Evolutionary conservation across 2,888 invertebrate genomes (phyloP).

Genomic region (Oeneis ivallda): DNA sequence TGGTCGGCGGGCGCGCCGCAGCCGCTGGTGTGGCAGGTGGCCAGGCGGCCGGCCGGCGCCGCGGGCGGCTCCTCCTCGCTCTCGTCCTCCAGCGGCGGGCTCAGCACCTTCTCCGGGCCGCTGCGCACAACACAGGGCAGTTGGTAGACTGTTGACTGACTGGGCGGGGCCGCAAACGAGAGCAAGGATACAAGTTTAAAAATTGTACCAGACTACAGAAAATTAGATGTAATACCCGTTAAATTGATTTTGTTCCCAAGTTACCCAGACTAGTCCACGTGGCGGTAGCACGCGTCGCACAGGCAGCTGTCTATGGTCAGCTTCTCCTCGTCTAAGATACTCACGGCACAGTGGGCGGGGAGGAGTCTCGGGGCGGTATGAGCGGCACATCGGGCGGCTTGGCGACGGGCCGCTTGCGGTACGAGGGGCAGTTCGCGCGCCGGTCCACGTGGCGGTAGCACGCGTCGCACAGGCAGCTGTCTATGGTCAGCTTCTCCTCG

Average conservation of each 20-base stretch:
- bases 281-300: conserved; percentile 93
- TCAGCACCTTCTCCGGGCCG: conserved; percentile 45
- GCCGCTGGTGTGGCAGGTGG: conserved; percentile 84
- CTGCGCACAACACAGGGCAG: conserved; percentile 22
- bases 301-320: conserved; percentile 91
- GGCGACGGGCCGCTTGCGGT: conserved; percentile 79
- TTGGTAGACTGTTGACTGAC: too few species aligned
- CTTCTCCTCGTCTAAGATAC: conserved; percentile 87
- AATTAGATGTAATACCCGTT: too few species aligned
- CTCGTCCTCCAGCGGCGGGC: conserved; percentile 56
- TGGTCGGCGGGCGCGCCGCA: conserved; percentile 83
- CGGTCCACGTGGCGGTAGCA: conserved; percentile 93
- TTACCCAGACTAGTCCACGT: too few species aligned
- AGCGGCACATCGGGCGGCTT: conserved; percentile 47
- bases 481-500: conserved; percentile 90
- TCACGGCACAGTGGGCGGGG: conserved; percentile 27
- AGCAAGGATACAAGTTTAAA: too few species aligned
- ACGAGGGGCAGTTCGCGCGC: conserved; percentile 87
- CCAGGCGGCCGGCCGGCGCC: conserved; percentile 61
- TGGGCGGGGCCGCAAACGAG: too few species aligned
- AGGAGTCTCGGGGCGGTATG: conserved; percentile 1
- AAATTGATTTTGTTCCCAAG: too few species aligned
- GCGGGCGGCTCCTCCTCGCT: conserved; percentile 53
- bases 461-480: conserved; percentile 93
- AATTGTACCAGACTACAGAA: too few species aligned